Conservation (phyloP, 2,113 vertebrate genomes). For the Cariama cristata region DNA sequence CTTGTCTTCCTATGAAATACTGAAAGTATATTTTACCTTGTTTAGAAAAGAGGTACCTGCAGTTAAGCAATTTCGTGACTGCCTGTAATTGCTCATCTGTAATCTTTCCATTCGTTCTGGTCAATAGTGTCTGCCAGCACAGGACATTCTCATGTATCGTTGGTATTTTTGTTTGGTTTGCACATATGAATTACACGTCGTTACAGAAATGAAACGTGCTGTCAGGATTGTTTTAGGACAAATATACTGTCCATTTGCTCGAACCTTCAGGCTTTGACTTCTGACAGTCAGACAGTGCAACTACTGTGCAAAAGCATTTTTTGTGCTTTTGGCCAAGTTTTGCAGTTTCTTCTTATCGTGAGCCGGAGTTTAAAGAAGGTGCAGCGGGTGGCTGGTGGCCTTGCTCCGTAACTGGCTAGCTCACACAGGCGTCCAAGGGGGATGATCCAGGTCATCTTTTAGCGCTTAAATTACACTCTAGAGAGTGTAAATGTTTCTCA, state of each 20-base stretch:
- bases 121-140: not conserved
- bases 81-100: not conserved
- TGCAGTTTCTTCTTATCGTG: constrained; percentile 2
- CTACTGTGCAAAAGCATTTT: not conserved
- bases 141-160: not conserved
- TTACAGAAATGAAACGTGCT: not conserved
- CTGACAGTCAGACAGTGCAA: not conserved
- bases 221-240: not conserved
- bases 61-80: not conserved
- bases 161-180: constrained; percentile 6
- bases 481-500: constrained; percentile 62
- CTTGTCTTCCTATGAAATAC: not conserved
- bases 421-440: not conserved
- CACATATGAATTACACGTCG: not conserved
- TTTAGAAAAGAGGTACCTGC: not conserved
- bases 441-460: constrained; percentile 29
- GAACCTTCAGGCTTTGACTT: not conserved
- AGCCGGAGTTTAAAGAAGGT: not conserved
- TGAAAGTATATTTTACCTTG: not conserved
- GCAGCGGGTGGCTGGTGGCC: not conserved
- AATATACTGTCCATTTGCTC: not conserved
- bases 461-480: not conserved
- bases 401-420: not conserved
- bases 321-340: not conserved
- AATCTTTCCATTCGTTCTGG: not conserved